phyloP scores from a whole-genome alignment of 2,888 invertebrate genomes.

The Osedax frankpressi region DNA sequence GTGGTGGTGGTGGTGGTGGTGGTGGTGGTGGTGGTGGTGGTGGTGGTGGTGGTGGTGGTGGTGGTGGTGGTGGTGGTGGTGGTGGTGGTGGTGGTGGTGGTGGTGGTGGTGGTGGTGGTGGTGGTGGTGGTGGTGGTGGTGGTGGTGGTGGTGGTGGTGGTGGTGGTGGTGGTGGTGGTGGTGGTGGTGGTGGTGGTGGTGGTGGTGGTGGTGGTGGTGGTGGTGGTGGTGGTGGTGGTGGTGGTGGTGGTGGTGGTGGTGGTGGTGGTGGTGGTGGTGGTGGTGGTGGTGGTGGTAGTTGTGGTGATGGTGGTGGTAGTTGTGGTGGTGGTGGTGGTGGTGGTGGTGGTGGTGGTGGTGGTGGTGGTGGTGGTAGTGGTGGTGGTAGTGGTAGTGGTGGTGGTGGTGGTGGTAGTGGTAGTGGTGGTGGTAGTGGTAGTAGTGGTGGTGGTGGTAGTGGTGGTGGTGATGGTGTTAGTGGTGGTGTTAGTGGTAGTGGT shows the following conservation, averaged over 20 bases:
- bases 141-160: constrained; percentile 18
- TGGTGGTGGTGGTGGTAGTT: neutral
- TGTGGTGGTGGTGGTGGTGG: constrained; percentile 18
- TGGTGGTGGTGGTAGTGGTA: constrained; percentile 19
- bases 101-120: constrained; percentile 11
- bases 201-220: constrained; percentile 18
- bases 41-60: constrained; percentile 18
- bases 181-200: constrained; percentile 17
- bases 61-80: constrained; percentile 19
- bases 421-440: constrained; percentile 19
- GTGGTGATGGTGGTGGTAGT: constrained; percentile 18
- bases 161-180: constrained; percentile 16
- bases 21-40: constrained; percentile 18
- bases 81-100: constrained; percentile 17
- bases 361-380: constrained; percentile 15
- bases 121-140: constrained; percentile 19
- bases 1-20: constrained; percentile 19
- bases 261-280: neutral
- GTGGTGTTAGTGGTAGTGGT: constrained; percentile 11
- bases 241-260: constrained; percentile 11
- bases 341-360: constrained; percentile 18
- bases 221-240: constrained; percentile 17
- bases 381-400: constrained; percentile 16
- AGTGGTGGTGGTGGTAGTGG: constrained; percentile 12
- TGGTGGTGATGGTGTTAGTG: constrained; percentile 18